Percentiles rank a stretch among this genome's conserved stretches.
phyloP scores from a whole-genome alignment of 2,888 invertebrate species.

The Eupeodes latifasciatus region DNA sequence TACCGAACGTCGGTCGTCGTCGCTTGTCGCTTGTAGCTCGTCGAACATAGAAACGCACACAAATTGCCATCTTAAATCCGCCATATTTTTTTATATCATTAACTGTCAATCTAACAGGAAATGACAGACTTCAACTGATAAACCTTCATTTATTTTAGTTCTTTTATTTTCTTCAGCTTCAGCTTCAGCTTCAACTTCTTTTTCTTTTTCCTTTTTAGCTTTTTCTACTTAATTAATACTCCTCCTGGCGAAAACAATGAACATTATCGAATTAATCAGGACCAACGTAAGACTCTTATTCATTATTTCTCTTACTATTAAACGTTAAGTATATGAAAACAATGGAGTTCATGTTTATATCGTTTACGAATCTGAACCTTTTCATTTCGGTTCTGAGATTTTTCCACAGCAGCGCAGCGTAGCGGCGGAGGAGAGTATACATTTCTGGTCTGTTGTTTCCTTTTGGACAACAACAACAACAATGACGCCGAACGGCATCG shows the following conservation, averaged over 20 bases:
- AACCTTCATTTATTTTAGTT: slow-evolving; percentile 23
- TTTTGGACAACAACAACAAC: slow-evolving; percentile 4
- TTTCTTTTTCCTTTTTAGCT: neutral
- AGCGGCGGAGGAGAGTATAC: slow-evolving; percentile 24
- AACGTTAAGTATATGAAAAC: slow-evolving; percentile 62
- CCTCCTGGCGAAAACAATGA: slow-evolving; percentile 66
- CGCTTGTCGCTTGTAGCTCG: too few relatives aligned
- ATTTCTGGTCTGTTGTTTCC: slow-evolving; percentile 27
- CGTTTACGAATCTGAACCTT: slow-evolving; percentile 65
- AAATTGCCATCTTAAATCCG: slow-evolving; percentile 44
- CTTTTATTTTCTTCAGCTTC: slow-evolving; percentile 1
- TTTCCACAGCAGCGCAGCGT: neutral
- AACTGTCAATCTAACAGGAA: slow-evolving; percentile 71
- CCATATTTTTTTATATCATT: slow-evolving; percentile 41
- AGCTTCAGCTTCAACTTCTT: slow-evolving; percentile 5
- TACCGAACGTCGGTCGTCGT: too few relatives aligned
- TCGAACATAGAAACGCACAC: neutral
- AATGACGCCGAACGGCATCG: neutral
- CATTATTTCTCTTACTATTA: slow-evolving; percentile 46
- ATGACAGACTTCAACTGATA: slow-evolving; percentile 49
- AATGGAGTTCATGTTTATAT: slow-evolving; percentile 55
- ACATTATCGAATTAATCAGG: slow-evolving; percentile 73
- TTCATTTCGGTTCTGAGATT: slow-evolving; percentile 55
- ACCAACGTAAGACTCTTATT: slow-evolving; percentile 64
- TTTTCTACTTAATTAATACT: slow-evolving; percentile 63